These are phyloP conservation scores for Altica lythri DNA, from an alignment of 2,888 invertebrate genomes.

Conservation along the genomic window DNA sequence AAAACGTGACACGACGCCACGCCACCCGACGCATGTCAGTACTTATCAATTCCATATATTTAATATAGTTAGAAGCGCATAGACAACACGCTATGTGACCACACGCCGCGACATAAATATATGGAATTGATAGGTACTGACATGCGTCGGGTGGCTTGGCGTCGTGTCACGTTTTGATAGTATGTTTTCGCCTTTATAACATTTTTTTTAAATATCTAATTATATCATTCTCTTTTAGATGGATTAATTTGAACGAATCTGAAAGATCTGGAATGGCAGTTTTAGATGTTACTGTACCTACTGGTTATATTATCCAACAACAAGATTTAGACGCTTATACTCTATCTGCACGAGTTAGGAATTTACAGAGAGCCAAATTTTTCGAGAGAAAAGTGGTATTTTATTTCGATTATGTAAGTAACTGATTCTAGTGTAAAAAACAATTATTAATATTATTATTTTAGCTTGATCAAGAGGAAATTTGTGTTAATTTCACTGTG, in stretches of 20 bases:
- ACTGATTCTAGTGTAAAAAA: neutral
- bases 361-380: constrained; percentile 84
- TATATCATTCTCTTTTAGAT: constrained; percentile 61
- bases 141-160: too few species aligned
- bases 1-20: too few species aligned
- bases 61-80: too few species aligned
- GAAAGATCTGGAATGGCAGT: constrained; percentile 87
- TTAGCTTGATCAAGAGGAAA: constrained; percentile 80
- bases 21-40: too few species aligned
- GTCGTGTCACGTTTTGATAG: too few species aligned
- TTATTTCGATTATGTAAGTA: constrained; percentile 90
- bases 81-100: too few species aligned
- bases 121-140: too few species aligned
- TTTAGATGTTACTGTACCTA: constrained; percentile 84
- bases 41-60: too few species aligned
- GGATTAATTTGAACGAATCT: constrained; percentile 79
- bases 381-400: constrained; percentile 82
- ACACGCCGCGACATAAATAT: too few species aligned
- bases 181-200: neutral
- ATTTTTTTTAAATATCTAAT: neutral
- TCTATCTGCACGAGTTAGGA: constrained; percentile 74
- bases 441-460: constrained; percentile 6
- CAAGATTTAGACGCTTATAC: constrained; percentile 87
- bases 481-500: constrained; percentile 90
- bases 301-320: constrained; percentile 90